Base-by-base conservation (phyloP, 1,140 invertebrate species). In the Pararge aegeria region DNA sequence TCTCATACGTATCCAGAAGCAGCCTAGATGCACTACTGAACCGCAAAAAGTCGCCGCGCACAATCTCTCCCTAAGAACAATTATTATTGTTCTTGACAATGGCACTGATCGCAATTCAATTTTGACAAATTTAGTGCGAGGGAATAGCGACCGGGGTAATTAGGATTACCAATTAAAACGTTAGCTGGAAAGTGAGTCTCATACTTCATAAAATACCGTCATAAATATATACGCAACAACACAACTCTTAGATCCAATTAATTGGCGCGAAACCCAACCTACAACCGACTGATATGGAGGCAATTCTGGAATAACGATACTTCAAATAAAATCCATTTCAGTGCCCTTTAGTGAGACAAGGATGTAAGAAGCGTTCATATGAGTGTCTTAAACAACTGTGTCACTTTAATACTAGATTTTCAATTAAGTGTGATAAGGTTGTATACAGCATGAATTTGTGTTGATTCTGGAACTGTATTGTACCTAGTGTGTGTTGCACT, bases 261-360 rank as follows among this genome's bases (percentile, higher is more conserved):
- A 54, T 54, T 54, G 51, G 51, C 51, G 37, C 37, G 51, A 42
- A 15, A 21, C 34, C 21, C n/a, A 24, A 42, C 51, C n/a, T 10
- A 30, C 29, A 30, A 34, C 16, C 13, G 5, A 24, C 51, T 20
- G n/a, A 42, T 54, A 27, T 54, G 51, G 51, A 42, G 12, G 34
- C 48, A 27, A 20, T 37, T 51, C 24, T 51, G 15, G 27, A 18
- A 16, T 40, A 53, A 37, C 19, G 29, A 40, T 27, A 54, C 37
- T n/a, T 42, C 37, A 19, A 40, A 42, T 54, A 24, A 54, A 40
- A 38, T n/a, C 20, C 20, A 27, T 54, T 10, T 18, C 51, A 40
- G 2, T 2, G 7, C 7, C 24, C 2, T 13, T 40, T 15, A 40
- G 9, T 13, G 9, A 1, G 29, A 30, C 29, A 30, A 5, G 10